Conservation (phyloP, 2,113 vertebrate genomes). For the Amblyopsis rosae region DNA sequence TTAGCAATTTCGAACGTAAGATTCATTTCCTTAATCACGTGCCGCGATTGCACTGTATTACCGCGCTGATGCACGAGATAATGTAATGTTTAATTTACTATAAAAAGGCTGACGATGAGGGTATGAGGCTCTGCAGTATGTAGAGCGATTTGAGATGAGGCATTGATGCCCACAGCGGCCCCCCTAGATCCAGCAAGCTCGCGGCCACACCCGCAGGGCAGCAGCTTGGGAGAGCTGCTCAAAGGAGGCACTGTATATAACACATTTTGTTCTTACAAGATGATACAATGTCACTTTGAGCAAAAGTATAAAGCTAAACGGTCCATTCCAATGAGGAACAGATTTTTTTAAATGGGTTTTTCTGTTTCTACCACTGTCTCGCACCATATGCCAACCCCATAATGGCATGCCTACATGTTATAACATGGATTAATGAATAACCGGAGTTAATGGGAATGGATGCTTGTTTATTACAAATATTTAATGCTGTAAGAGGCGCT, state of each 20-base stretch:
- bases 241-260: slow-evolving; percentile 28
- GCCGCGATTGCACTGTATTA: slow-evolving; percentile 13
- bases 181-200: slow-evolving; percentile 45
- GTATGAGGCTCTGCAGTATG: not conserved
- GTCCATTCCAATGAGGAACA: slow-evolving; percentile 47
- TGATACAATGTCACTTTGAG: slow-evolving; percentile 36
- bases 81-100: slow-evolving; percentile 24
- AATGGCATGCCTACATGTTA: slow-evolving; percentile 13
- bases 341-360: slow-evolving; percentile 30
- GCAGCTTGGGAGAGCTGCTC: slow-evolving; percentile 24
- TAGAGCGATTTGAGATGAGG: slow-evolving; percentile 36
- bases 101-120: slow-evolving; percentile 19
- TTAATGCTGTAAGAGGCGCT: not conserved
- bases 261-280: slow-evolving; percentile 37
- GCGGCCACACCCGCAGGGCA: slow-evolving; percentile 54
- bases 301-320: slow-evolving; percentile 39
- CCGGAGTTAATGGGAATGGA: not conserved
- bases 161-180: slow-evolving; percentile 54
- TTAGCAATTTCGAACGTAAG: slow-evolving; percentile 2
- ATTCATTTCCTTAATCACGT: slow-evolving; percentile 24
- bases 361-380: slow-evolving; percentile 35
- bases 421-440: slow-evolving; percentile 4
- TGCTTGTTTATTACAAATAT: not conserved
- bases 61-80: slow-evolving; percentile 10
- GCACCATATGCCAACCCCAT: slow-evolving; percentile 18